phyloP scores from a whole-genome alignment of 2,113 vertebrate genomes.

The Nycticryphes semicollaris region DNA sequence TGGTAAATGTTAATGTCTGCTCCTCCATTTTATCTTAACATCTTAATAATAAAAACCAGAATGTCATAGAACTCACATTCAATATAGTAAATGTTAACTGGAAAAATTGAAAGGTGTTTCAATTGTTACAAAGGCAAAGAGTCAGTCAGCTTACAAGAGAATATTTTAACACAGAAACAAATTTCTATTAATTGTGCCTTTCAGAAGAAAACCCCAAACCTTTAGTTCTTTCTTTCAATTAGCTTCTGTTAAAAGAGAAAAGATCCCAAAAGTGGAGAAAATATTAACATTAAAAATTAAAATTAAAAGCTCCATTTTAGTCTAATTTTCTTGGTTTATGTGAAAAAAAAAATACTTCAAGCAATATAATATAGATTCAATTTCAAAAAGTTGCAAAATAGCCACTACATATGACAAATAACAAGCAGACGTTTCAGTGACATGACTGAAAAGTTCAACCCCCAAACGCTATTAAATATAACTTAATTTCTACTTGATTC shows the following conservation, averaged over 20 bases:
- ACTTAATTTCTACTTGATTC: not conserved
- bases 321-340: not conserved
- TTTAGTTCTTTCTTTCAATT: not conserved
- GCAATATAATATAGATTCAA: not conserved
- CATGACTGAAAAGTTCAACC: not conserved
- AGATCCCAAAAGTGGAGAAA: not conserved
- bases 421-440: not conserved
- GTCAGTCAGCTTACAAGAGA: not conserved
- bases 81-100: not conserved
- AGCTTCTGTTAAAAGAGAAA: not conserved
- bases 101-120: not conserved
- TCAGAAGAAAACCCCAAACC: not conserved
- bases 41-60: not conserved
- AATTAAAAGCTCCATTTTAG: not conserved
- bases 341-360: not conserved
- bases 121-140: not conserved
- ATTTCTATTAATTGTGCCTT: not conserved
- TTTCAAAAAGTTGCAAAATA: not conserved
- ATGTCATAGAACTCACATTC: not conserved
- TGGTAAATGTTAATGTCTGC: not conserved
- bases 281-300: not conserved
- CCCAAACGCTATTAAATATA: not conserved
- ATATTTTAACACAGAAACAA: not conserved
- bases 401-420: not conserved
- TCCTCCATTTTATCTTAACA: not conserved